A percentile compares a stretch with the other conserved stretches of the same genome.
Conservation (phyloP, 2,888 invertebrate species). For the Pristionchus maxplancki region DNA sequence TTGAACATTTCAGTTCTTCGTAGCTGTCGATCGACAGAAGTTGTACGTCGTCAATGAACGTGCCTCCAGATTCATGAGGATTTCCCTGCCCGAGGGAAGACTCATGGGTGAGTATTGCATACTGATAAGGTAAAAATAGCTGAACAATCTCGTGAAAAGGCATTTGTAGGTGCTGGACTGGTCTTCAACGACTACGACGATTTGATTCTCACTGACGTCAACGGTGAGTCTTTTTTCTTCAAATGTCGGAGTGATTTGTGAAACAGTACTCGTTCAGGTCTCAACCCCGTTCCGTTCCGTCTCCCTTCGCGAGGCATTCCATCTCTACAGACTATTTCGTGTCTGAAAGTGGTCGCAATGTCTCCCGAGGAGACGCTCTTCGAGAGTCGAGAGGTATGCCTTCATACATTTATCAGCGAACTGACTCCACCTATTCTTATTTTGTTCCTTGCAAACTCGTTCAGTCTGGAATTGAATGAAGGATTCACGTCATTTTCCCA, state of each 20-base stretch:
- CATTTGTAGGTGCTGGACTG: not conserved
- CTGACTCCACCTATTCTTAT: no score
- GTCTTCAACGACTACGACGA: conserved; percentile 30
- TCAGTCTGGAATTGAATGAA: no score
- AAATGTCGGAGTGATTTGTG: not conserved
- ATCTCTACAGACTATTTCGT: not conserved
- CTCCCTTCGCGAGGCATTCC: conserved; percentile 12
- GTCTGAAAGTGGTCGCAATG: conserved; percentile 1
- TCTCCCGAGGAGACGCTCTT: not conserved
- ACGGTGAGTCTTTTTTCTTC: not conserved
- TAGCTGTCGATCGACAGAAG: not conserved
- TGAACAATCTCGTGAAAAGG: not conserved
- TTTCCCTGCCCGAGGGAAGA: not conserved
- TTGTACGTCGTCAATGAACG: not conserved
- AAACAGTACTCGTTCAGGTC: not conserved
- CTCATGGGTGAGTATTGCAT: conserved; percentile 11
- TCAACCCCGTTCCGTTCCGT: not conserved
- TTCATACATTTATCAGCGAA: no score
- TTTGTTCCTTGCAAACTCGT: not conserved
- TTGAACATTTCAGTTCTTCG: conserved; percentile 17
- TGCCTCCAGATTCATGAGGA: conserved; percentile 3
- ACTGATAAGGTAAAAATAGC: not conserved
- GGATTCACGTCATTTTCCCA: no score
- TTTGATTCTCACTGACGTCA: not conserved
- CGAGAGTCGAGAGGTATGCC: not conserved